Conservation (phyloP, 2,113 vertebrate species). For the Toxotes chatareus region DNA sequence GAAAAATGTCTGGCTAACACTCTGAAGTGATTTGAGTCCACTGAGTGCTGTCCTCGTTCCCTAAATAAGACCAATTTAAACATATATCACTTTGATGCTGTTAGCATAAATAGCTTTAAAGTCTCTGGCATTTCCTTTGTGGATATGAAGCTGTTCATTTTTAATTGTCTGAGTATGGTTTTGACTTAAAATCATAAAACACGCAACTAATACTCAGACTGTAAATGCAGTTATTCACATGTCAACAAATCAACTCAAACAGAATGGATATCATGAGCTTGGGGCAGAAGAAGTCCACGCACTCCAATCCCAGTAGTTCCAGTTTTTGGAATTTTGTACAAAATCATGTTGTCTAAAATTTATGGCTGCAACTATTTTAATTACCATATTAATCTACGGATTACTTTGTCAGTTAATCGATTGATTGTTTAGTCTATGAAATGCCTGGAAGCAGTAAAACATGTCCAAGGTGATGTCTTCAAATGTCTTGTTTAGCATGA, state of each 20-base stretch:
- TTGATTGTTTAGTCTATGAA: neutral
- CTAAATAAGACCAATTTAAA: constrained; percentile 39
- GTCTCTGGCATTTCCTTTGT: constrained; percentile 28
- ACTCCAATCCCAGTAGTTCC: no score
- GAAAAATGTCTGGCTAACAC: constrained; percentile 22
- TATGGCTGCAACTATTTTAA: neutral
- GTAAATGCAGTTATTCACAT: neutral
- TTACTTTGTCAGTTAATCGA: neutral
- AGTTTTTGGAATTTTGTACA: no score
- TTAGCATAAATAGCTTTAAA: constrained; percentile 5
- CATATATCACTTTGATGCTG: constrained; percentile 35
- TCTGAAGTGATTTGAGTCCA: constrained; percentile 48
- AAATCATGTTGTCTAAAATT: neutral
- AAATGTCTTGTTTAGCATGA: neutral
- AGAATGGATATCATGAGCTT: neutral
- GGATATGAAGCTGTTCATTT: neutral
- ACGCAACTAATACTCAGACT: neutral
- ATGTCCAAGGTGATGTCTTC: neutral
- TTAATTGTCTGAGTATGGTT: neutral
- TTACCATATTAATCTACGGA: neutral
- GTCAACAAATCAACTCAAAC: no score
- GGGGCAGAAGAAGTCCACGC: neutral
- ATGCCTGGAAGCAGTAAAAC: neutral
- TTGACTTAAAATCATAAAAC: neutral
- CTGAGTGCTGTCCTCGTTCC: constrained; percentile 21